Conservation (phyloP, 2,888 invertebrate genomes). For the Escarpia spicata region DNA sequence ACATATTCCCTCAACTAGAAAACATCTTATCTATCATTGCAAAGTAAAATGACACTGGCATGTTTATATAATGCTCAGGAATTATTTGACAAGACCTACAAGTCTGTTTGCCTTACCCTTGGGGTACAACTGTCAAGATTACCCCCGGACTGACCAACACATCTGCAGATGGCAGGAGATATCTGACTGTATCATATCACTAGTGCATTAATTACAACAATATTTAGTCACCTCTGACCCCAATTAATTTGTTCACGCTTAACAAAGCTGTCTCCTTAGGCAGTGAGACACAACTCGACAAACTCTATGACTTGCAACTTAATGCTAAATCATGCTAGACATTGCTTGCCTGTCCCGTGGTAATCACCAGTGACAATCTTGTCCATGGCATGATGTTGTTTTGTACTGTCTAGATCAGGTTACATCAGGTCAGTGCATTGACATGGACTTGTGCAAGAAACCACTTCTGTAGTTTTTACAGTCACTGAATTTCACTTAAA, state of each 20-base stretch:
- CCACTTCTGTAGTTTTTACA: neutral
- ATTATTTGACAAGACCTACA: neutral
- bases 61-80: conserved; percentile 9
- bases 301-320: neutral
- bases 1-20: neutral
- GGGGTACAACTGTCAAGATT: neutral
- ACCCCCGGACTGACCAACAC: neutral
- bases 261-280: neutral
- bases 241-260: neutral
- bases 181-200: neutral
- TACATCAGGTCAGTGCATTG: neutral
- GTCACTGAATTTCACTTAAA: neutral
- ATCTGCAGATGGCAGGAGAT: neutral
- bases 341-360: neutral
- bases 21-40: neutral
- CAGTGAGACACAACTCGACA: neutral
- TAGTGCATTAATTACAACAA: neutral
- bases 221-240: neutral
- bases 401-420: neutral
- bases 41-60: neutral
- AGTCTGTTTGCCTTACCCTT: neutral
- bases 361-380: neutral
- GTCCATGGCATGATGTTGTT: neutral
- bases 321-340: neutral
- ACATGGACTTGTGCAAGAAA: neutral